phyloP scores from a whole-genome alignment of 2,797 vertebrate species.

The Anomalospiza imberbis region DNA sequence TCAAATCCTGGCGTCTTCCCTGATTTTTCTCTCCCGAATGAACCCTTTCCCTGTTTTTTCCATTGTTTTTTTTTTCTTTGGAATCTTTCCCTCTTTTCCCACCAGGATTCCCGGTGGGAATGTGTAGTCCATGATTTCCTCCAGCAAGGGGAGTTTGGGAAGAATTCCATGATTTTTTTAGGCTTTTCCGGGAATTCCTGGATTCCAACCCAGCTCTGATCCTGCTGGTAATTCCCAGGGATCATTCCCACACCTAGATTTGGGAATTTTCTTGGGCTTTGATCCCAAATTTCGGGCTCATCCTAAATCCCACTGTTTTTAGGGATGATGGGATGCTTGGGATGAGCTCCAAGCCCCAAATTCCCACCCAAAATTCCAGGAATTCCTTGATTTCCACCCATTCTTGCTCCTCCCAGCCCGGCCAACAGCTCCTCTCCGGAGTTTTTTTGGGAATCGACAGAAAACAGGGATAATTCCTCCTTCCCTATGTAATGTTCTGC shows the following conservation, averaged over 20 bases:
- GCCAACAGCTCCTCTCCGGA: rapidly evolving
- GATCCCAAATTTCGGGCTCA: neutral
- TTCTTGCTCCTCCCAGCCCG: neutral
- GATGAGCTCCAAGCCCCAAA: neutral
- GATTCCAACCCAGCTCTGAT: neutral
- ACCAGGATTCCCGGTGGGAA: neutral
- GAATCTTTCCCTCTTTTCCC: neutral
- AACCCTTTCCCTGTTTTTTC: neutral
- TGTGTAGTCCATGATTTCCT: slow-evolving; percentile 26
- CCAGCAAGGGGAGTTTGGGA: rapidly evolving
- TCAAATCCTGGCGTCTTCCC: neutral
- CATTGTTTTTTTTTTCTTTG: neutral
- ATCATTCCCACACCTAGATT: rapidly evolving
- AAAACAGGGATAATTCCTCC: neutral
- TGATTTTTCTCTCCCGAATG: neutral
- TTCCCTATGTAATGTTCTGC: neutral
- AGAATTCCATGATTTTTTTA: neutral
- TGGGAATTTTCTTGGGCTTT: neutral
- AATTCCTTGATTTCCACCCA: neutral
- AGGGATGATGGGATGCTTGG: neutral
- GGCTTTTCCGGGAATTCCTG: neutral
- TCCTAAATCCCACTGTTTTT: neutral
- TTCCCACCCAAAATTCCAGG: neutral
- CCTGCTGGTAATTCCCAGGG: neutral
- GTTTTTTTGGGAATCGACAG: neutral